These are phyloP conservation scores for Cyprinella venusta DNA, from an alignment of 2,797 vertebrate species.

Conservation along the genomic window DNA sequence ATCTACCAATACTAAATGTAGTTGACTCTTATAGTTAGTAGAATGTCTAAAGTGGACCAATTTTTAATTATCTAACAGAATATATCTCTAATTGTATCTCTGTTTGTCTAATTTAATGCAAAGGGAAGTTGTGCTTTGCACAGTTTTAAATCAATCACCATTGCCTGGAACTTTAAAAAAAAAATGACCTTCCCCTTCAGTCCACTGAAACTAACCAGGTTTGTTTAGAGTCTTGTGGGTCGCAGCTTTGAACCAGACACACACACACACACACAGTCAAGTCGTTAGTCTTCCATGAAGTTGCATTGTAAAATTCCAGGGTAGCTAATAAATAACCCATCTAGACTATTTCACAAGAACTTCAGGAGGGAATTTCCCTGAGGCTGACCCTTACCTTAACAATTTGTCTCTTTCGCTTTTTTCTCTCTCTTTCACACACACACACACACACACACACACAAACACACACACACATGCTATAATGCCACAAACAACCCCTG, in stretches of 20 bases:
- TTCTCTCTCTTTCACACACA: background rate
- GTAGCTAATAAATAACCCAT: slow-evolving; percentile 64
- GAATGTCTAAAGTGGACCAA: background rate
- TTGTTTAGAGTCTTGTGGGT: slow-evolving; percentile 31
- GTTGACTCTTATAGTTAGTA: background rate
- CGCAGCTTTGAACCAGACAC: slow-evolving; percentile 24
- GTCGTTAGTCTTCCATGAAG: slow-evolving; percentile 39
- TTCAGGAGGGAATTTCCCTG: slow-evolving; percentile 53
- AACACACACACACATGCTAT: background rate
- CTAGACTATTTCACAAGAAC: slow-evolving; percentile 51
- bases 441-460: background rate
- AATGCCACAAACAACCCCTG: background rate
- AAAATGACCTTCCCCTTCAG: slow-evolving; percentile 17
- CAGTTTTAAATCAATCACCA: background rate
- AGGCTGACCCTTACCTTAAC: slow-evolving; percentile 42
- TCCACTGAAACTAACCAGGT: slow-evolving; percentile 38
- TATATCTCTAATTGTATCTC: too few relatives aligned
- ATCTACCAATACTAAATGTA: too few relatives aligned
- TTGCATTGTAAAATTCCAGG: slow-evolving; percentile 51
- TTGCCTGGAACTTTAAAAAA: slow-evolving; percentile 21
- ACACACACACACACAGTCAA: background rate
- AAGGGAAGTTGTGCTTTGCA: background rate
- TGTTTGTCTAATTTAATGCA: too few relatives aligned
- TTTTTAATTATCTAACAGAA: too few relatives aligned
- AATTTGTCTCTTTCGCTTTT: background rate